Conservation (phyloP, 2,113 vertebrate genomes). For the Silurus asotus region DNA sequence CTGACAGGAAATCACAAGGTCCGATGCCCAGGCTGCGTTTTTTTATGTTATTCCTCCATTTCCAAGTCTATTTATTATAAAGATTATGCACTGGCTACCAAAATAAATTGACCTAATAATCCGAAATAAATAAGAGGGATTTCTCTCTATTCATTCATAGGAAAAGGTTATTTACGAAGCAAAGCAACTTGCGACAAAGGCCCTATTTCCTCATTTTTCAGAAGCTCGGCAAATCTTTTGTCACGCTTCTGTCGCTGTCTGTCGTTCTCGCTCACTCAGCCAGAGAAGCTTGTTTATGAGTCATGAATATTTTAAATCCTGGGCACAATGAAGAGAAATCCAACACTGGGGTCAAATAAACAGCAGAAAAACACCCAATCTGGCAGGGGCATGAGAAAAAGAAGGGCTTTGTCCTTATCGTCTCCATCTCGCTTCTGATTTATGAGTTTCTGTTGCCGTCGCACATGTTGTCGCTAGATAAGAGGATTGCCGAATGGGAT, state of each 20-base stretch:
- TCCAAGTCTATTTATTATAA: conserved; percentile 23
- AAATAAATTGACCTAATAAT: conserved; percentile 37
- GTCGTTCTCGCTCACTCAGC: conserved; percentile 49
- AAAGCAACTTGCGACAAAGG: conserved; percentile 42
- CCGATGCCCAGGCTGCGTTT: background rate
- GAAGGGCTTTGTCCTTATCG: conserved; percentile 44
- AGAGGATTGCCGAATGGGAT: conserved; percentile 52
- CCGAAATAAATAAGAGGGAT: conserved; percentile 31
- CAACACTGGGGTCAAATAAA: conserved; percentile 57
- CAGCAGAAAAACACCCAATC: conserved; percentile 51
- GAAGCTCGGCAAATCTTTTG: conserved; percentile 49
- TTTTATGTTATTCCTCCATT: background rate
- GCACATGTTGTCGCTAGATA: conserved; percentile 53
- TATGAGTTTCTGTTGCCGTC: conserved; percentile 53
- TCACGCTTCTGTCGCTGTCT: conserved; percentile 58
- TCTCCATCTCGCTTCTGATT: conserved; percentile 44
- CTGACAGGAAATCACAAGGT: no score
- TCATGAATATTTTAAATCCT: conserved; percentile 67
- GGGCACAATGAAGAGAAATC: conserved; percentile 59
- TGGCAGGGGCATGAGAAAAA: conserved; percentile 39
- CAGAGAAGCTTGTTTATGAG: conserved; percentile 55
- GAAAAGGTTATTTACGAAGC: conserved; percentile 17
- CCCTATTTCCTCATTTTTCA: conserved; percentile 29
- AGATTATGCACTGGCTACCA: background rate
- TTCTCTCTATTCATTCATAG: conserved; percentile 27